A percentile compares a stretch with the other conserved stretches of the same genome.
These are phyloP conservation scores for Cantharis nigra DNA, from an alignment of 2,888 invertebrate genomes.

Conservation along the genomic window DNA sequence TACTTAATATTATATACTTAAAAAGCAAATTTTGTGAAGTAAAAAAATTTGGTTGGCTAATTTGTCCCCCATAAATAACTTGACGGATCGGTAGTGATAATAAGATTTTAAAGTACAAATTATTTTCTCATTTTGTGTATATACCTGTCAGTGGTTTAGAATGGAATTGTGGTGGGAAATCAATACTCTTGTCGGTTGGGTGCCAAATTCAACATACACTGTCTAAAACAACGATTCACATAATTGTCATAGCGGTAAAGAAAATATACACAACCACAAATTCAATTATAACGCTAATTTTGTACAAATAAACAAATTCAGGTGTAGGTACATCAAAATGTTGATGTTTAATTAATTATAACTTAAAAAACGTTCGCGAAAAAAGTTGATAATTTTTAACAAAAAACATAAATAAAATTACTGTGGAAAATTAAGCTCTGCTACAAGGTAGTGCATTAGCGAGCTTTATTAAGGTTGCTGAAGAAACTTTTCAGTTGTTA, in stretches of 20 bases:
- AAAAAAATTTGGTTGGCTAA: background rate
- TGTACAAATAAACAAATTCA: background rate
- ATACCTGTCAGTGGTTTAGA: background rate
- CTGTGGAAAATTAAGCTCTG: background rate
- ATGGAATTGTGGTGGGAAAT: background rate
- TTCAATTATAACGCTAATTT: background rate
- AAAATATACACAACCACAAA: background rate
- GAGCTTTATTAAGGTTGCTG: background rate
- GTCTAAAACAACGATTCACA: background rate
- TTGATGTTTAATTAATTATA: background rate
- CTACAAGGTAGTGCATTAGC: background rate
- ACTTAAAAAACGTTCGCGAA: background rate
- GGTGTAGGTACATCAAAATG: background rate
- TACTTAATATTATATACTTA: background rate
- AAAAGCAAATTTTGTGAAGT: background rate
- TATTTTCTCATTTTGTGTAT: background rate
- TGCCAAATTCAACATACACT: background rate
- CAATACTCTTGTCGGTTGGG: background rate
- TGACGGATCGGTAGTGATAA: background rate
- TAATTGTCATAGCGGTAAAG: slow-evolving; percentile 9
- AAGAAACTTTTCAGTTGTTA: background rate
- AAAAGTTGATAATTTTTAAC: background rate
- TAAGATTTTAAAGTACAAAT: background rate
- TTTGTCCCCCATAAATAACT: background rate
- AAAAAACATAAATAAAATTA: background rate